phyloP scores from a whole-genome alignment of 2,113 vertebrate genomes.

The Caloenas nicobarica region DNA sequence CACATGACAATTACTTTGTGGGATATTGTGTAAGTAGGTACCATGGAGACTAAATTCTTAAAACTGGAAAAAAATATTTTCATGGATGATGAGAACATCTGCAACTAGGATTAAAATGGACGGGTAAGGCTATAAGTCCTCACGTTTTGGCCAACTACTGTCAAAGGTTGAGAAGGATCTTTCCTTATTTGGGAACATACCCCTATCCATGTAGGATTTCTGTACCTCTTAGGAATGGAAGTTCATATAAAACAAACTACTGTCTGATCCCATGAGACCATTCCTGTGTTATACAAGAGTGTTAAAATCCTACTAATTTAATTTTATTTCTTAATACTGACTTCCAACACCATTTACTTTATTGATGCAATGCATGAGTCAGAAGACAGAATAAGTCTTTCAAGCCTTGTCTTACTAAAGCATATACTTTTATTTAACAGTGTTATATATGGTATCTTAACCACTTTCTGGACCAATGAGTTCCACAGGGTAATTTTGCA shows the following conservation, averaged over 20 bases:
- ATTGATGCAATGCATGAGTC: not conserved
- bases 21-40: not conserved
- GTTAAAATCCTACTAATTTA: not conserved
- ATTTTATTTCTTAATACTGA: not conserved
- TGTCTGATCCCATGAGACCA: not conserved
- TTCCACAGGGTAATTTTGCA: not conserved
- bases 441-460: not conserved
- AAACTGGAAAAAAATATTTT: not conserved
- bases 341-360: not conserved
- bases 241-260: conserved; percentile 11
- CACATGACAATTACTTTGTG: not conserved
- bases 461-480: not conserved
- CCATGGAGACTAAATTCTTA: not conserved
- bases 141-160: not conserved
- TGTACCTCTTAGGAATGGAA: not conserved
- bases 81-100: not conserved
- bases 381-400: not conserved
- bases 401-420: not conserved
- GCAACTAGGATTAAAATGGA: conserved; percentile 16
- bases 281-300: not conserved
- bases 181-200: conserved; percentile 27
- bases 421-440: not conserved
- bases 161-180: not conserved
- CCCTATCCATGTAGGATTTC: not conserved
- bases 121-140: not conserved